Base-by-base conservation (phyloP, 2,888 invertebrate genomes). In the Nematopogon swammerdamellus region DNA sequence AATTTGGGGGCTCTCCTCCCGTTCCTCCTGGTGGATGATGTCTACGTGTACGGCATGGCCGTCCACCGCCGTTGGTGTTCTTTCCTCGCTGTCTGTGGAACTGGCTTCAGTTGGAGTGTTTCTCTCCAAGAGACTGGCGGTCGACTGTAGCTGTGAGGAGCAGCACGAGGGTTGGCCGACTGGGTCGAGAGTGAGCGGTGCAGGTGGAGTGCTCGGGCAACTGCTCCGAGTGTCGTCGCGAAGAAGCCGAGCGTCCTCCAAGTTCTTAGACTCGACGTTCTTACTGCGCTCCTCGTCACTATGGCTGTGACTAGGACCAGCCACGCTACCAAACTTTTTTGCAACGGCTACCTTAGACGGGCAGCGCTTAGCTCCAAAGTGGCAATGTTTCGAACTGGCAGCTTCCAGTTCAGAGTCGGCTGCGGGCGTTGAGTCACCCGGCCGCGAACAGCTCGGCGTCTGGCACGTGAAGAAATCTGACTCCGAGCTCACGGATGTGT, bases 391-490 rank as follows among this genome's bases (percentile, higher is more conserved):
- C 0, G 70, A 65, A 45, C 67, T 60, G 57, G 55, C 55, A 4
- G 55, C 47, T 4, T 14, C 6, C 36, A 3, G 36, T 36, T 65
- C 67, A 43, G 51, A 51, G 47, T 52, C 50, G 18, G 59, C 56
- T 1, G 73, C 68, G 11, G 67, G 68, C 63, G 72, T 74, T 60
- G 77, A 76, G 56, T 76, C 75, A 0, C 77, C 74, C 0, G 77
- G 76, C 51, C 73, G 75, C 30, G 75, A 70, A 62, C 77, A 77
- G 36, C 69, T 69, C 51, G 75, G 67, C 2, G 76, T 77, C 53
- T 67, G 72, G 51, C 77, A 79, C 53, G 70, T 65, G 58, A 74
- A 75, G 48, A 70, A 59, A 44, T 76, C 76, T 0, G 75, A 69
- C 45, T 75, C 75, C 0, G 73, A 70, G 50, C 63, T 68, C 36